Percentiles rank a stretch among this genome's conserved stretches.
These are phyloP conservation scores for Osmerus eperlanus DNA, from an alignment of 2,113 vertebrate genomes.

Conservation along the genomic window DNA sequence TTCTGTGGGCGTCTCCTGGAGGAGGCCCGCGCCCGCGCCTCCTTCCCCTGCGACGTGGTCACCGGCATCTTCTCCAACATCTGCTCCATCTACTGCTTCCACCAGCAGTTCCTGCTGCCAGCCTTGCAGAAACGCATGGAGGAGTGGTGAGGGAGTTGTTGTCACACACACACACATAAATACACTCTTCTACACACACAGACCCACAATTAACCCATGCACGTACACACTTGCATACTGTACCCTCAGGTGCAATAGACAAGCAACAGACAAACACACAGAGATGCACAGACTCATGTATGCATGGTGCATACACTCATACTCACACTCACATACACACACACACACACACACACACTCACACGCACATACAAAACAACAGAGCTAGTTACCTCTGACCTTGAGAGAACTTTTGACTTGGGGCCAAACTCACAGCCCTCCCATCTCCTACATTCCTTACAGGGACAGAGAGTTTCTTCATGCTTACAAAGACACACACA, in stretches of 20 bases:
- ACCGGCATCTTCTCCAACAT: constrained; percentile 92
- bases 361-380: no score
- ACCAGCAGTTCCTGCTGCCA: constrained; percentile 88
- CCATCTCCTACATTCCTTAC: neutral
- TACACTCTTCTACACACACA: neutral
- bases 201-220: no score
- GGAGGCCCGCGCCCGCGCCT: constrained; percentile 80
- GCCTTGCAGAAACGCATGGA: constrained; percentile 92
- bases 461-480: neutral
- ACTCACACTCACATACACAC: no score
- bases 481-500: neutral
- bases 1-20: constrained; percentile 86
- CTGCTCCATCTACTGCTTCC: constrained; percentile 91
- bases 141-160: constrained; percentile 79
- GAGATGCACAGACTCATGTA: no score
- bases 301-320: no score
- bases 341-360: no score
- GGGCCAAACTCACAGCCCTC: neutral
- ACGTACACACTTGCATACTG: no score
- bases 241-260: no score
- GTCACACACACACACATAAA: no score
- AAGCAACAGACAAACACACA: no score
- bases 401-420: no score
- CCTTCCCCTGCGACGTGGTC: constrained; percentile 85
- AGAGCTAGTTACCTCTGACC: neutral